Conservation (phyloP, 2,113 vertebrate genomes). For the Acanthochromis polyacanthus region DNA sequence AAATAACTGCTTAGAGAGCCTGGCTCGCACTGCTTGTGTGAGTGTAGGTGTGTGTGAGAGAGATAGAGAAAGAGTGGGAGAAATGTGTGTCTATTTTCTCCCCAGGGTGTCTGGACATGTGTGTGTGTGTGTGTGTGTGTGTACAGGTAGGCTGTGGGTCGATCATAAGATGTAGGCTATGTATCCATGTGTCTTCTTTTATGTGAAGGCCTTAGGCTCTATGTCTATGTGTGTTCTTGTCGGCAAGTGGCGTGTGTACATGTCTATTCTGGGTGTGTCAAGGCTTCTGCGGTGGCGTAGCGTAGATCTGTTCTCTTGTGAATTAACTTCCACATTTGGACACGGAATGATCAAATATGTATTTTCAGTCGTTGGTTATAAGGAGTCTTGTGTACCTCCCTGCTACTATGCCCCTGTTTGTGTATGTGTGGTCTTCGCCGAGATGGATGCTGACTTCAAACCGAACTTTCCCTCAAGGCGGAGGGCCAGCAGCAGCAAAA, state of each 20-base stretch:
- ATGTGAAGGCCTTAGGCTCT: constrained; percentile 71
- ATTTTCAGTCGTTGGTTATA: constrained; percentile 45
- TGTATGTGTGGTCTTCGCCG: constrained; percentile 62
- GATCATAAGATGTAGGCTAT: constrained; percentile 44
- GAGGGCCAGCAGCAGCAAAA: constrained; percentile 62
- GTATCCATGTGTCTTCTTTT: constrained; percentile 61
- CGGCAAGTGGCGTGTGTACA: constrained; percentile 45
- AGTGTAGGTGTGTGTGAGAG: constrained; percentile 61
- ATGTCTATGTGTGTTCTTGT: constrained; percentile 61
- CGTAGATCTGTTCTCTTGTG: constrained; percentile 21
- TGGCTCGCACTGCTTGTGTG: constrained; percentile 59
- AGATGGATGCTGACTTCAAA: constrained; percentile 66
- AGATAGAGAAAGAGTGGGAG: constrained; percentile 54
- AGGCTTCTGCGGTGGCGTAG: constrained; percentile 38
- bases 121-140: constrained; percentile 16
- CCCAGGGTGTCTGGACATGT: constrained; percentile 45
- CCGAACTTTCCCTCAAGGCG: constrained; percentile 62
- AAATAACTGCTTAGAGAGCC: constrained; percentile 79
- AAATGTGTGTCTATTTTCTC: constrained; percentile 71
- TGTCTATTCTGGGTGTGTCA: constrained; percentile 68
- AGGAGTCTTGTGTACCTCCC: constrained; percentile 35
- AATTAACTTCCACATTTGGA: constrained; percentile 52
- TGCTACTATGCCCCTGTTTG: constrained; percentile 39
- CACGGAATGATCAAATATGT: constrained; percentile 58
- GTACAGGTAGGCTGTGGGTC: constrained; percentile 46